Base-by-base conservation (phyloP, 2,797 vertebrate species). In the Phataginus tetradactyla region DNA sequence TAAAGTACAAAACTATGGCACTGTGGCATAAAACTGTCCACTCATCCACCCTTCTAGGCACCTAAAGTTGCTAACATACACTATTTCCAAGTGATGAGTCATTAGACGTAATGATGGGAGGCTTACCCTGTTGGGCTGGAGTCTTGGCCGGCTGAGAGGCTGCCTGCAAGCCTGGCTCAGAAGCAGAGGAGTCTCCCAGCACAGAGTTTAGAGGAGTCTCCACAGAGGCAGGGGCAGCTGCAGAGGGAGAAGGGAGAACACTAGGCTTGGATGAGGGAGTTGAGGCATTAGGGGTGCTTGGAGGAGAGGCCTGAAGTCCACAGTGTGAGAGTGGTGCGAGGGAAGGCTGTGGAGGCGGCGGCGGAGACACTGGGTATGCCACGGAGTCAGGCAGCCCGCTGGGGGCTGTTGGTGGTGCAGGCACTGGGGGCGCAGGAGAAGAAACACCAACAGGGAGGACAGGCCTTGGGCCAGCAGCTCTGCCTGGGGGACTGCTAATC, bases 161-260 rank as follows among this genome's bases (percentile, higher is more conserved):
- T 98, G 98, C 98, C 98, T 99, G 98, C 98, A 98, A 98, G 98
- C 98, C 98, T 98, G 99, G 99, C 98, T 99, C 99, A 98, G 99
- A 98, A 98, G 99, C 98, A 99, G 98, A 98, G 98, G 98, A 98
- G 98, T 98, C 99, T 98, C 99, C 99, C 98, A 99, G 98, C 99
- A 98, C 98, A 98, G 99, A 99, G 98, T 99, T 99, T 99, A 99
- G 98, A 99, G 99, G 99, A 98, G 98, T 99, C 98, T 99, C 99
- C 99, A 98, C 97, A 99, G 98, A 99, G 98, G 99, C 99, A 98
- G 99, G 99, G 99, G 99, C 98, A 98, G 99, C 99, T 99, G 99
- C 99, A 99, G 99, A 99, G 99, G 99, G 99, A 99, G 99, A 99
- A 99, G 99, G 99, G 98, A 99, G 98, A 99, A 99, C 99, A 99